Evolutionary conservation across 2,113 vertebrate species (phyloP), one percentile per base, ranked within the genome.

Genomic region (Cricetomys ansorgei): DNA sequence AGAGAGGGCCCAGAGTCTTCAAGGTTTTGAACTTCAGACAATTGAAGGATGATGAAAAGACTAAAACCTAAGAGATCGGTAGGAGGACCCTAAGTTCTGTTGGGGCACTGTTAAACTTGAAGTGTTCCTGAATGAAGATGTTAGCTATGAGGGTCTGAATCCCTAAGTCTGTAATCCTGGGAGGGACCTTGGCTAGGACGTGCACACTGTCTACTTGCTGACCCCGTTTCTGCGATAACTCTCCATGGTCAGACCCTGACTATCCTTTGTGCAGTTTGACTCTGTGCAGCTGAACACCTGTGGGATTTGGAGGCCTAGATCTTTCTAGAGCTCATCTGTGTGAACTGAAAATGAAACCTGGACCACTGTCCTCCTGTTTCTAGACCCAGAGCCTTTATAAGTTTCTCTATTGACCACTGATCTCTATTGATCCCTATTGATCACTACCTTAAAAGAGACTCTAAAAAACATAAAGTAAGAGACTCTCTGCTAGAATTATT

Each of bases 321-420:
- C 85, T 65, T 40, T 79, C 88, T 1, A 48, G 31, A 12, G 16
- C 31, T 85, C 59, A 94, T 65, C 48, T 69, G 6, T 45, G 12
- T 84, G 75, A 65, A 27, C 93, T 81, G 55, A 90, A 69, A 91
- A 23, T 50, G 29, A 95, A 89, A 81, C 75, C 67, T 72, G 53
- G 23, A 45, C 57, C 86, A 72, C 4, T 21, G 0, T n/a, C 89
- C 16, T 45, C 43, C 34, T 79, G 43, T 79, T 88, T 92, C 92
- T 88, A 89, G 76, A 88, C 59, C 21, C 31, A 93, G 29, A 90
- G 29, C 12, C 83, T 90, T 94, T 92, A 64, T 23, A 17, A 45
- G 55, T 77, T 87, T 34, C 17, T 76, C 27, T 37, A 57, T 70
- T 73, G 40, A 10, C 67, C 73, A 79, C 55, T 93, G 65, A 92